Conservation (phyloP, 2,797 vertebrate species). For the Gobio occitaniae region DNA sequence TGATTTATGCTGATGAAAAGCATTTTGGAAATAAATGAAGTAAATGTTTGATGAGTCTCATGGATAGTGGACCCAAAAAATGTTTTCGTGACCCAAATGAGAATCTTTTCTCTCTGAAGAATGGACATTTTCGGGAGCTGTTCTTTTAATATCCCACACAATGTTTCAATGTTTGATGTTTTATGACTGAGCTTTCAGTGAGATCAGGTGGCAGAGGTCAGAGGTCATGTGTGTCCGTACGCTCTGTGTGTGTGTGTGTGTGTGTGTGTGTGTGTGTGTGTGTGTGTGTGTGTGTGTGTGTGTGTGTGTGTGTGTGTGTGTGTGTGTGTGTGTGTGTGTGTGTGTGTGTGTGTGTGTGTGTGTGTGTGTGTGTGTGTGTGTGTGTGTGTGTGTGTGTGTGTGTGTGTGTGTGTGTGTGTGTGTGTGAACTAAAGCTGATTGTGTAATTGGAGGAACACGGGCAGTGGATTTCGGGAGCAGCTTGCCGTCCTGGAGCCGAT, state of each 20-base stretch:
- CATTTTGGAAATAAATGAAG: not conserved
- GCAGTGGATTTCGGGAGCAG: conserved; percentile 79
- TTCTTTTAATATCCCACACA: not conserved
- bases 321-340: no score
- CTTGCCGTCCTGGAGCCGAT: conserved; percentile 61
- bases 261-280: not conserved
- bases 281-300: no score
- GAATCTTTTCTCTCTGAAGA: no score
- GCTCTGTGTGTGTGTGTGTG: conserved; percentile 38
- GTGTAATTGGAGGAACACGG: conserved; percentile 73
- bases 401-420: no score
- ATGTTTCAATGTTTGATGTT: no score
- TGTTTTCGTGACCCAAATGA: not conserved
- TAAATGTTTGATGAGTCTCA: not conserved
- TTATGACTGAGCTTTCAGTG: not conserved
- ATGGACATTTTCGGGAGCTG: not conserved
- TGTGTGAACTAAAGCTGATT: conserved; percentile 67
- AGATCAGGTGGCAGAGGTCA: not conserved
- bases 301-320: not conserved
- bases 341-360: no score
- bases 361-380: no score
- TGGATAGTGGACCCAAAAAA: not conserved
- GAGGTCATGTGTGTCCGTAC: not conserved
- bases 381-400: not conserved
- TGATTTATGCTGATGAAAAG: not conserved